These are phyloP conservation scores for Drosophila leonis DNA, from an alignment of 2,888 invertebrate species.

Conservation along the genomic window DNA sequence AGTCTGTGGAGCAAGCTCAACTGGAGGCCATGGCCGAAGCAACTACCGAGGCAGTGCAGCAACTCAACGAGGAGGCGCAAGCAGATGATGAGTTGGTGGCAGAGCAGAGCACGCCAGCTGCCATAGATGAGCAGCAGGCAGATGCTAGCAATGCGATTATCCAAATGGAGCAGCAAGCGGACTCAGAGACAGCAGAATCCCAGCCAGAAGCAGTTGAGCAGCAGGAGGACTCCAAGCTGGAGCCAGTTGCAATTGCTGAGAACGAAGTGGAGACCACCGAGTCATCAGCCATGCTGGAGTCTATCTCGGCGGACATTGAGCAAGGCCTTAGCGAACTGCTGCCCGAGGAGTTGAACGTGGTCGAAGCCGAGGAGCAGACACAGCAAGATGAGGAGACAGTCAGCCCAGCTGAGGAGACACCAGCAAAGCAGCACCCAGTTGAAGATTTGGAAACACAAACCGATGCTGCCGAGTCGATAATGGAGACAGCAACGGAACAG, in stretches of 20 bases:
- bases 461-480: constrained; percentile 13
- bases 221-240: constrained; percentile 14
- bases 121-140: constrained; percentile 13
- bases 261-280: constrained; percentile 60
- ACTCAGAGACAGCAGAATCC: neutral
- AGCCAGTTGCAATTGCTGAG: constrained; percentile 18
- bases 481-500: constrained; percentile 36
- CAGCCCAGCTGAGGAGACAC: constrained; percentile 16
- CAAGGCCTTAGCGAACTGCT: constrained; percentile 60
- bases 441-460: constrained; percentile 23
- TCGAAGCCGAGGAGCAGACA: constrained; percentile 17
- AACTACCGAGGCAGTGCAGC: constrained; percentile 43
- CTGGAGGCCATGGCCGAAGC: constrained; percentile 50
- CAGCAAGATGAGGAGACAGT: constrained; percentile 16
- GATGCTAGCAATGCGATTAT: neutral
- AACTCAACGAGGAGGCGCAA: constrained; percentile 5
- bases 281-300: constrained; percentile 38
- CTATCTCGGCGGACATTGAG: constrained; percentile 54
- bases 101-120: constrained; percentile 14
- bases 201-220: neutral
- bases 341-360: constrained; percentile 44
- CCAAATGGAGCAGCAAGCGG: neutral
- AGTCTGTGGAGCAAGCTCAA: constrained; percentile 47
- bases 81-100: constrained; percentile 8
- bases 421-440: constrained; percentile 7